Evolutionary conservation across 2,113 vertebrate species (phyloP).

Genomic region (Eleginops maclovinus): DNA sequence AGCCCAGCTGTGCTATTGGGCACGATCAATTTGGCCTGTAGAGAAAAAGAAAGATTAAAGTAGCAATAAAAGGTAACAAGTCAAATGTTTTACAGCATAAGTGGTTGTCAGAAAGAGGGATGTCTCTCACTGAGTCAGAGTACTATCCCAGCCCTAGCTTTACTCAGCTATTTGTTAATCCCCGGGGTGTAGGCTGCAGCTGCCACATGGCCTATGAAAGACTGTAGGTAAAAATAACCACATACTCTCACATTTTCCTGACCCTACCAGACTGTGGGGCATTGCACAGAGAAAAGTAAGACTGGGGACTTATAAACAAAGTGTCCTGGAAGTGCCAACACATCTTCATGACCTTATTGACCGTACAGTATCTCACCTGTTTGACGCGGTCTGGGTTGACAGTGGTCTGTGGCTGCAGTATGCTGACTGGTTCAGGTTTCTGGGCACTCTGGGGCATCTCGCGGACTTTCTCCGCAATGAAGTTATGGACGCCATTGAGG

Average conservation of each 20-base stretch:
- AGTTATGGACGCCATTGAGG: constrained; percentile 98
- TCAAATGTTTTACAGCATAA: constrained; percentile 45
- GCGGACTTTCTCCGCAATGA: constrained; percentile 98
- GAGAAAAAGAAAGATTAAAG: constrained; percentile 66
- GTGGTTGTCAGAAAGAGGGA: constrained; percentile 54
- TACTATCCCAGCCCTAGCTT: constrained; percentile 72
- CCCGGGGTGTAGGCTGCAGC: constrained; percentile 84
- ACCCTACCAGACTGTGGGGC: constrained; percentile 71
- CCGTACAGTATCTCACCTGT: constrained; percentile 89
- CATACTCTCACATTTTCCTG: constrained; percentile 81
- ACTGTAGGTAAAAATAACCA: constrained; percentile 84
- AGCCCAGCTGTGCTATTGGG: constrained; percentile 95
- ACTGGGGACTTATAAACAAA: constrained; percentile 55
- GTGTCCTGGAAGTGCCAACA: constrained; percentile 55
- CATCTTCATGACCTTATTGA: constrained; percentile 3
- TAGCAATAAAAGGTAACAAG: constrained; percentile 50
- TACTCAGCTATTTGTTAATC: constrained; percentile 86
- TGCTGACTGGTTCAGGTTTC: constrained; percentile 99
- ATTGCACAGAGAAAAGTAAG: constrained; percentile 58
- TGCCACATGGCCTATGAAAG: constrained; percentile 81
- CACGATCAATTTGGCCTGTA: constrained; percentile 93
- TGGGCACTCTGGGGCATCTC: constrained; percentile 99
- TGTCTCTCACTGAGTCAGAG: constrained; percentile 71
- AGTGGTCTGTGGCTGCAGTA: constrained; percentile 98
- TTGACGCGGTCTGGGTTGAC: constrained; percentile 99